A percentile compares a stretch with the other conserved stretches of the same genome.
These are phyloP conservation scores for Tenualosa thibaudeaui DNA, from an alignment of 2,797 vertebrate genomes.

Conservation along the genomic window DNA sequence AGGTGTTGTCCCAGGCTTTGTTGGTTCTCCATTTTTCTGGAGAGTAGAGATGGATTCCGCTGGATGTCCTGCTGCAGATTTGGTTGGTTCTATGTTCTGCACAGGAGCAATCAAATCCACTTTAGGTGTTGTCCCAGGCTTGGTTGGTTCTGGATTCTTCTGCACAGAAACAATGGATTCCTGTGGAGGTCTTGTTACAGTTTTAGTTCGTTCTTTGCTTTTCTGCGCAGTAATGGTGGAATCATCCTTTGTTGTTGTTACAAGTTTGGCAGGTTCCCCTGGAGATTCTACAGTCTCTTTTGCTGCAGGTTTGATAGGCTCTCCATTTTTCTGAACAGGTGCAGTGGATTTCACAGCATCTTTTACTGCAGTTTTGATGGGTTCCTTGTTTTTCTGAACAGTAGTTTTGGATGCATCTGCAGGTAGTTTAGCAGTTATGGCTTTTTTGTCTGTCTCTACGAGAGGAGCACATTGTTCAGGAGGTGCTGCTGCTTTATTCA, in stretches of 20 bases:
- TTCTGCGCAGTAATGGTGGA: neutral
- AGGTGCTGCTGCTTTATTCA: neutral
- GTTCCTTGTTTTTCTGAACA: conserved; percentile 13
- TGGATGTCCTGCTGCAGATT: neutral
- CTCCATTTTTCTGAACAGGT: neutral
- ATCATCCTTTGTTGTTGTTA: neutral
- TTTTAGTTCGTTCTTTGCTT: neutral
- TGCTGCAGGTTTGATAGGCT: neutral
- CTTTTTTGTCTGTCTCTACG: neutral
- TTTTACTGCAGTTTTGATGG: neutral
- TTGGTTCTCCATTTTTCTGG: neutral
- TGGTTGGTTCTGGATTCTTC: neutral
- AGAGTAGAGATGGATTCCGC: neutral
- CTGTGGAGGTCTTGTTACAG: neutral
- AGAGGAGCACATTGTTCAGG: neutral
- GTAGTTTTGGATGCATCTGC: neutral
- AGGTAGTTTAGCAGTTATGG: neutral
- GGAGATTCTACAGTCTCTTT: too few species aligned
- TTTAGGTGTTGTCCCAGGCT: neutral
- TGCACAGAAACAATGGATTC: neutral
- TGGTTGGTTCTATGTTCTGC: neutral
- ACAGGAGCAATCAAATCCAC: neutral
- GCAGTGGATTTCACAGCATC: neutral
- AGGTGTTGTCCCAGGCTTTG: neutral
- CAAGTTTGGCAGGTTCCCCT: neutral